phyloP scores from a whole-genome alignment of 2,888 invertebrate genomes.

The Pollenia labialis region DNA sequence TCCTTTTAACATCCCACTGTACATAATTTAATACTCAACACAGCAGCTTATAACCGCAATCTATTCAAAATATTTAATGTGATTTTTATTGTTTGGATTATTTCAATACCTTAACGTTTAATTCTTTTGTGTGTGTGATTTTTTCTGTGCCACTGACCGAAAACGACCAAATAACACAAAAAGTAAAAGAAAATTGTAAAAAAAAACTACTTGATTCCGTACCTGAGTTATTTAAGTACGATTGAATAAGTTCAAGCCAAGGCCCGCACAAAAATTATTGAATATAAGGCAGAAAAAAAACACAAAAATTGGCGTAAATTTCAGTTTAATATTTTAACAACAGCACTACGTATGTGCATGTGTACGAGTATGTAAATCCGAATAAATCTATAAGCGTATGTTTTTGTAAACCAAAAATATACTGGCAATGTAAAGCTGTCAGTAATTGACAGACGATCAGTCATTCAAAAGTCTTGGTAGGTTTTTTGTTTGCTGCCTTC shows the following conservation, averaged over 20 bases:
- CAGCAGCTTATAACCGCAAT: background rate
- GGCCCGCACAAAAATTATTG: conserved; percentile 6
- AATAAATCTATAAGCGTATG: background rate
- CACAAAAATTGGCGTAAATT: conserved; percentile 25
- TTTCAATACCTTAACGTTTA: conserved; percentile 4
- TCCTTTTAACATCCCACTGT: background rate
- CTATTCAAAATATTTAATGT: background rate
- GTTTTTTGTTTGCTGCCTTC: background rate
- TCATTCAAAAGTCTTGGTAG: conserved; percentile 53
- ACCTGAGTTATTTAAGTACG: conserved; percentile 17
- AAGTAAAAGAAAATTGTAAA: background rate
- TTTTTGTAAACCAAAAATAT: conserved; percentile 14
- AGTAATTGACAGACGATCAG: conserved; percentile 68
- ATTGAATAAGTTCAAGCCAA: conserved; percentile 3
- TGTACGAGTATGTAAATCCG: background rate
- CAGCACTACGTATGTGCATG: background rate
- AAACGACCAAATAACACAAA: conserved; percentile 25
- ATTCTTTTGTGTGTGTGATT: conserved; percentile 9
- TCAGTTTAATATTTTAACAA: conserved; percentile 24
- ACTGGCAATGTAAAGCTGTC: conserved; percentile 55
- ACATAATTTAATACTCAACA: background rate
- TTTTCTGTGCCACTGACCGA: conserved; percentile 68
- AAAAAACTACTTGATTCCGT: conserved; percentile 9
- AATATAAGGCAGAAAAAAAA: background rate
- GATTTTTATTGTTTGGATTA: conserved; percentile 23